Evolutionary conservation across 37 sponge, comb jelly and placozoan species (phyloP).

Genomic region (Spongilla lacustris): DNA sequence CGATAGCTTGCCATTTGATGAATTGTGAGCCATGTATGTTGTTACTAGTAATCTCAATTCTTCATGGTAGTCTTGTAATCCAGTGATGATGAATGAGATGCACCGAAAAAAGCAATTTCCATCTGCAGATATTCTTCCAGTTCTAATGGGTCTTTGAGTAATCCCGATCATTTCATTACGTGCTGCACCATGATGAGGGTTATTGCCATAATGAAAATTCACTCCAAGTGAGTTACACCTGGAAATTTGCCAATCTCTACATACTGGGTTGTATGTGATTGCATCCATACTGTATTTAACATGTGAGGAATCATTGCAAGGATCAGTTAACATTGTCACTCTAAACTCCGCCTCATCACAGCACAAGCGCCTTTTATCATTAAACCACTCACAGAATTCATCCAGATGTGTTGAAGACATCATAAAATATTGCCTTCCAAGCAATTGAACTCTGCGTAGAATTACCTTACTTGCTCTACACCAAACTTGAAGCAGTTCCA

Average conservation of each 20-base stretch:
- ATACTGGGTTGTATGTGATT: neutral
- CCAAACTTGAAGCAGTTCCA: neutral
- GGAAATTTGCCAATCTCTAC: neutral
- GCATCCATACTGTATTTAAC: neutral
- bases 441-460: neutral
- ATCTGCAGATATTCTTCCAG: neutral
- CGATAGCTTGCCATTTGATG: neutral
- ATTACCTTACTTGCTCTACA: neutral
- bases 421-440: neutral
- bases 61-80: neutral
- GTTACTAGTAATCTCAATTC: constrained; percentile 1
- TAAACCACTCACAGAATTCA: neutral
- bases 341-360: neutral
- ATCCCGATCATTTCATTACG: neutral
- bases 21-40: neutral
- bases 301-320: neutral
- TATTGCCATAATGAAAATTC: neutral
- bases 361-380: neutral
- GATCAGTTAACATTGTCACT: neutral
- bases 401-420: neutral
- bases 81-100: neutral
- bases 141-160: neutral
- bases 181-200: neutral
- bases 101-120: neutral
- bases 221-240: neutral